Percentiles rank a stretch among this genome's conserved stretches.
Evolutionary conservation across 2,113 vertebrate genomes (phyloP).

Genomic region (Phylloscopus trochiloides): DNA sequence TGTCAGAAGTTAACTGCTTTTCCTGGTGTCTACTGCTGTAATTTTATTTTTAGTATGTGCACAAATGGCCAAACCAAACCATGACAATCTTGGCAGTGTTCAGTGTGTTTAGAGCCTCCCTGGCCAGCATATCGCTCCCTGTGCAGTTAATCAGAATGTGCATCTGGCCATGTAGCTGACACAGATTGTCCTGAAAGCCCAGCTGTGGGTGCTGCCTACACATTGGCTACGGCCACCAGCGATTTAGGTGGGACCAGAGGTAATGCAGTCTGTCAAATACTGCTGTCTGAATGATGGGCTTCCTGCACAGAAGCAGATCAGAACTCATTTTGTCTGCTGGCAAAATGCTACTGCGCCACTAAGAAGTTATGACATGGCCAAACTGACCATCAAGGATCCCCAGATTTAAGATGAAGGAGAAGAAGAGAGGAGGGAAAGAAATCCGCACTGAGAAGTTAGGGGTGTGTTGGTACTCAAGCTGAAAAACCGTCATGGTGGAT

Average conservation of each 20-base stretch:
- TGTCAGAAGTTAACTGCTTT: not conserved
- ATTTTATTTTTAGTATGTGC: constrained; percentile 3
- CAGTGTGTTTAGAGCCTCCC: not conserved
- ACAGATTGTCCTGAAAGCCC: not conserved
- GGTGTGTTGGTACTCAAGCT: not conserved
- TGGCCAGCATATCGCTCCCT: not conserved
- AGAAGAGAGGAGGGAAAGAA: not conserved
- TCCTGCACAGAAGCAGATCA: not conserved
- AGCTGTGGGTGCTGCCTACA: not conserved
- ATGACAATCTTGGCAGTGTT: not conserved
- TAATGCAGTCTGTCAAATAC: not conserved
- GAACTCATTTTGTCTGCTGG: not conserved
- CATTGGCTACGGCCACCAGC: not conserved
- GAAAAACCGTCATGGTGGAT: not conserved
- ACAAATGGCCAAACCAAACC: not conserved
- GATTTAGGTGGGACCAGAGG: not conserved
- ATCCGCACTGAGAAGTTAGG: not conserved
- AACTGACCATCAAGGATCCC: not conserved
- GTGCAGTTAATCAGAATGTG: not conserved
- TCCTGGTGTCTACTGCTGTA: not conserved
- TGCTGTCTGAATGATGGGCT: not conserved
- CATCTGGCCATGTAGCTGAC: not conserved
- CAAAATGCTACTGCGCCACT: not conserved
- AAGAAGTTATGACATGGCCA: not conserved
- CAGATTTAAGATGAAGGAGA: not conserved